These are phyloP conservation scores for Vireo altiloquus DNA, from an alignment of 2,113 vertebrate genomes.

Conservation along the genomic window DNA sequence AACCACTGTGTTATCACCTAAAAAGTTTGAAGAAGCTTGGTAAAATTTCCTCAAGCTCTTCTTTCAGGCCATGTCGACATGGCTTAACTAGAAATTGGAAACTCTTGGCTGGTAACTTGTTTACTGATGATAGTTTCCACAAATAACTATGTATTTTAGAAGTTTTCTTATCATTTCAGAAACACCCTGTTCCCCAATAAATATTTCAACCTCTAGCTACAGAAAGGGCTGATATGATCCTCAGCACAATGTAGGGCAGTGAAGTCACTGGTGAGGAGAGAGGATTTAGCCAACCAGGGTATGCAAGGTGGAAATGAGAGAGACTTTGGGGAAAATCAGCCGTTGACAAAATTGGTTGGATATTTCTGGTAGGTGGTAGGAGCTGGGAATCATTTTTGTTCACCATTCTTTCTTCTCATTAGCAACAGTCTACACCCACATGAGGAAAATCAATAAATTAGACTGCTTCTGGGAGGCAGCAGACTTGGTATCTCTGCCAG, in stretches of 20 bases:
- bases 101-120: neutral
- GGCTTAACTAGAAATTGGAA: neutral
- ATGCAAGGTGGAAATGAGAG: neutral
- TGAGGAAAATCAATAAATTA: slow-evolving; percentile 32
- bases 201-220: neutral
- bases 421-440: neutral
- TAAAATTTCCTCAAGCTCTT: neutral
- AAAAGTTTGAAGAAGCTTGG: neutral
- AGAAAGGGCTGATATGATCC: neutral
- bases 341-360: neutral
- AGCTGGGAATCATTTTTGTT: neutral
- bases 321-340: neutral
- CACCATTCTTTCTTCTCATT: neutral
- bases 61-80: neutral
- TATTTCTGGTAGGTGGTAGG: neutral
- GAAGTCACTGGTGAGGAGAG: neutral
- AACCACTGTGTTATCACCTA: neutral
- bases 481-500: slow-evolving; percentile 22
- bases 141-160: neutral
- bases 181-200: neutral
- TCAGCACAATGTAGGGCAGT: neutral
- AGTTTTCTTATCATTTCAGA: slow-evolving; percentile 3
- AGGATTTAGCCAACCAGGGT: neutral
- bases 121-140: neutral
- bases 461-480: neutral